Evolutionary conservation across 1,140 invertebrate species (phyloP), one percentile per base, ranked within the genome.

Genomic region (Drosophila biarmipes): DNA sequence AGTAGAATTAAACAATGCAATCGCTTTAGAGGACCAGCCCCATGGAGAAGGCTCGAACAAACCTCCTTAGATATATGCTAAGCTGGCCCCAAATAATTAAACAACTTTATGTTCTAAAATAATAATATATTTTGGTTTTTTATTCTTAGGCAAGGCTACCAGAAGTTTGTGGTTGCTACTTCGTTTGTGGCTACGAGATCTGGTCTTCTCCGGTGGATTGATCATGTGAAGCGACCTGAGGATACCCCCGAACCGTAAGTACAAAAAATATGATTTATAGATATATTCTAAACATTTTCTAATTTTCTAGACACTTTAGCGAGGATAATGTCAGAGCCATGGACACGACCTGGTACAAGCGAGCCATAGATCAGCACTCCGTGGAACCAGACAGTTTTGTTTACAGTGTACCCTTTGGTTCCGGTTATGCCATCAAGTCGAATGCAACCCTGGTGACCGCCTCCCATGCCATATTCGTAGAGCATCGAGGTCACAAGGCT

Each of bases 121-220:
- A 37, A 49, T 84, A 57, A 84, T 24, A 43, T 27, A 6, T 19
- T 5, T 48, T 5, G 72, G 15, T 62, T 64, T 21, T 91, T 89
- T 73, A 92, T 74, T 92, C 96, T 27, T 95, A 98, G 96, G 90
- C 95, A 96, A 93, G 96, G 96, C 62, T 96, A 95, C 90, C 95
- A 96, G 92, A 97, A 96, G 93, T 98, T 97, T 92, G 96, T 95
- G 64, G 95, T 97, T 24, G 95, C 94, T 24, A 93, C 96, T 73
- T 96, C 96, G 3, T 98, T 98, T 93, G 95, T 98, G 74, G 97
- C 97, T 2, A 98, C 97, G 0, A 94, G 97, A 67, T 97, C 96
- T 92, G 97, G 97, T 31, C 93, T 98, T 0, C 93, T 98, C 19
- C 94, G 96, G 73, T 98, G 97, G 96, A 95, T 96, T 43, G 96